Evolutionary conservation across 2,113 vertebrate species (phyloP), one percentile per base, ranked within the genome.

Genomic region (Rhinoderma darwinii): DNA sequence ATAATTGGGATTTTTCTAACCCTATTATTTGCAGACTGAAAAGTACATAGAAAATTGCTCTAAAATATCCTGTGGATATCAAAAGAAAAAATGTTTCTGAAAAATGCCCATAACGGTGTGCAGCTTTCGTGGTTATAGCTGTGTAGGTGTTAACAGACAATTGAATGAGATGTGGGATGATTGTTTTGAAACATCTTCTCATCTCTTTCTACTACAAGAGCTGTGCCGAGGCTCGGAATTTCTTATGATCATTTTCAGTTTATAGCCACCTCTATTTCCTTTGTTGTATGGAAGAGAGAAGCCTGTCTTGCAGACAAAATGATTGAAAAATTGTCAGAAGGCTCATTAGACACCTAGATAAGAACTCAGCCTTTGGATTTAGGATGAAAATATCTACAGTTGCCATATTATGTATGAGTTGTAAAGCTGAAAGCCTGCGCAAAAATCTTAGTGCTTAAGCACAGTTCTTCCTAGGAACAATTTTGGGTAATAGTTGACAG

Each of bases 81-180:
- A 86, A 80, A 70, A 72, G 68, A 74, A 41, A 72, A 72, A 77
- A 27, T 25, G 37, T 50, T 81, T 37, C 39, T 59, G 68, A 43
- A 81, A 73, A 73, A 56, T 76, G 35, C 72, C 73, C 72, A 63
- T 76, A 44, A 32, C 66, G 27, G 47, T 47, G 37, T 37, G 78
- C 54, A 56, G 66, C 85, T 74, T 70, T 87, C 77, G 43, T 80
- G 30, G 63, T 73, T 81, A 56, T 87, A 44, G 74, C 66, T 74
- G 85, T 87, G 85, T 87, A 87, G 85, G 78, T 87, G 85, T 80
- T 74, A 81, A 61, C 78, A 87, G 78, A 81, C 77, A 87, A 80
- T 86, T 54, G 78, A 61, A 75, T 72, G 68, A 82, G 39, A 74
- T 61, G 85, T 87, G 51, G 78, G 85, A 39, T 87, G 85, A 81